These are phyloP conservation scores for Spinus olivaceus DNA, from an alignment of 2,797 vertebrate genomes.

Conservation along the genomic window DNA sequence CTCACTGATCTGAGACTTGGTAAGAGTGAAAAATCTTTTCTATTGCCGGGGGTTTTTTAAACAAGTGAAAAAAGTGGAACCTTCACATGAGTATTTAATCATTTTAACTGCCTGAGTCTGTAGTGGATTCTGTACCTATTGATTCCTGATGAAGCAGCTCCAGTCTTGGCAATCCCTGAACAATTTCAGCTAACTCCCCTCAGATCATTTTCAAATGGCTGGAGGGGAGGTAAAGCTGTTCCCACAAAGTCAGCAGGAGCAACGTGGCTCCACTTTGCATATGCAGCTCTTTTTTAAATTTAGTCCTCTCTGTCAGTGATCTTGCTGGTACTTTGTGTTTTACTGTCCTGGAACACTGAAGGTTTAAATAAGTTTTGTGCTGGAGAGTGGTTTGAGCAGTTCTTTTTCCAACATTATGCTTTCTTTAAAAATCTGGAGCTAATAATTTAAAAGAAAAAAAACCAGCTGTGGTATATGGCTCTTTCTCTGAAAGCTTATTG, in stretches of 20 bases:
- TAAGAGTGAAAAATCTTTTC: conserved; percentile 61
- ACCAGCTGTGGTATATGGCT: background rate
- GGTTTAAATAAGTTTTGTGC: background rate
- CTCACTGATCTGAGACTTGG: conserved; percentile 89
- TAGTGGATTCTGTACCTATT: background rate
- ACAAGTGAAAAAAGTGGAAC: background rate
- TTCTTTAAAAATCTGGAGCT: conserved; percentile 32
- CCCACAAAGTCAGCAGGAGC: background rate
- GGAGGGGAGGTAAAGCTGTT: background rate
- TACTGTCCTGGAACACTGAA: background rate
- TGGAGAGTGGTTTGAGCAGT: background rate
- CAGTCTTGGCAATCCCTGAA: background rate
- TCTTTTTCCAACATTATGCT: background rate
- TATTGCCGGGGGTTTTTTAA: background rate
- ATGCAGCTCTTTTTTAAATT: background rate
- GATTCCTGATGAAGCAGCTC: background rate
- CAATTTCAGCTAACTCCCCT: background rate
- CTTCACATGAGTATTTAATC: background rate
- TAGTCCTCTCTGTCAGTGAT: background rate
- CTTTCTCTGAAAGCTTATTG: background rate
- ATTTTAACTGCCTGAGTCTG: background rate
- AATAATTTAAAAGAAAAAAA: background rate
- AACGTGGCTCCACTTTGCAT: background rate
- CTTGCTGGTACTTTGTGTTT: background rate
- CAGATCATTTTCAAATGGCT: background rate